These are phyloP conservation scores for Hybos culiciformis DNA, from an alignment of 2,888 invertebrate species.

Conservation along the genomic window DNA sequence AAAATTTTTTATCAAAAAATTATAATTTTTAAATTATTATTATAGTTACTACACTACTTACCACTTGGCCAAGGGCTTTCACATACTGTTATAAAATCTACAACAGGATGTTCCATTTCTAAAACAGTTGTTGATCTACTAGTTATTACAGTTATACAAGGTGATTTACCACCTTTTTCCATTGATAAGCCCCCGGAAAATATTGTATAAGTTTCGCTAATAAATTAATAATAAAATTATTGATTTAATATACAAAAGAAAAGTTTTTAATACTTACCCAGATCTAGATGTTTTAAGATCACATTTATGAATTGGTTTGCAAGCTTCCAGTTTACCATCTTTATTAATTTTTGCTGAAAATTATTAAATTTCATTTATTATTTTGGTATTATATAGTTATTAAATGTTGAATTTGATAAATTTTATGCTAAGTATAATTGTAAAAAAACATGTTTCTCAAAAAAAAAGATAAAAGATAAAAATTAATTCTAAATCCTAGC, in stretches of 20 bases:
- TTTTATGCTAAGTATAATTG: too few relatives aligned
- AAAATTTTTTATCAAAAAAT: neutral
- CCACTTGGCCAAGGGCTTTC: slow-evolving; percentile 89
- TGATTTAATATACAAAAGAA: neutral
- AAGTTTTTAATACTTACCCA: slow-evolving; percentile 44
- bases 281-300: slow-evolving; percentile 84
- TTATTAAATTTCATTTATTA: slow-evolving; percentile 16
- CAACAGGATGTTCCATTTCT: slow-evolving; percentile 97
- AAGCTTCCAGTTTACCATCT: slow-evolving; percentile 84
- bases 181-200: slow-evolving; percentile 93
- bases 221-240: slow-evolving; percentile 20
- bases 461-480: neutral
- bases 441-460: too few relatives aligned
- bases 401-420: too few relatives aligned
- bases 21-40: slow-evolving; percentile 6
- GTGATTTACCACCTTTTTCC: slow-evolving; percentile 78
- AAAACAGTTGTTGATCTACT: slow-evolving; percentile 93
- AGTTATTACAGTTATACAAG: slow-evolving; percentile 91
- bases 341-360: slow-evolving; percentile 79
- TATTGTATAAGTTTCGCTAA: slow-evolving; percentile 85
- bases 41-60: slow-evolving; percentile 32
- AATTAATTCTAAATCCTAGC: too few relatives aligned
- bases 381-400: too few relatives aligned
- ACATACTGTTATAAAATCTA: slow-evolving; percentile 92
- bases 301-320: slow-evolving; percentile 88